Percentiles rank a stretch among this genome's conserved stretches.
Evolutionary conservation across 1,140 invertebrate genomes (phyloP).

Genomic region (Drosophila funebris): DNA sequence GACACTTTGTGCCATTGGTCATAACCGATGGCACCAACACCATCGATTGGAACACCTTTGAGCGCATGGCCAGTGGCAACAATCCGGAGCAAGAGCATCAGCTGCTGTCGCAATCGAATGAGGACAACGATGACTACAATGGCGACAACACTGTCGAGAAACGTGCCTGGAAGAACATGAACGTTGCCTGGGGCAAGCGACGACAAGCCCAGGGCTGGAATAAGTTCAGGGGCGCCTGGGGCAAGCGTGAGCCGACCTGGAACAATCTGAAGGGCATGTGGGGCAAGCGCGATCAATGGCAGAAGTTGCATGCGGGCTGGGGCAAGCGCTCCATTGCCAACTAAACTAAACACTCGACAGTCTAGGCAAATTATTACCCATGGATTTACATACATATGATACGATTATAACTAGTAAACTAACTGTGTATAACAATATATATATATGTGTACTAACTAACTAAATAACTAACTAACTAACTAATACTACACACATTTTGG

Average conservation of each 20-base stretch:
- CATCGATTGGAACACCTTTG: conserved; percentile 72
- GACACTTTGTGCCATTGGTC: conserved; percentile 73
- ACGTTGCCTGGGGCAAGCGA: conserved; percentile 87
- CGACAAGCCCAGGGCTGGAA: conserved; percentile 85
- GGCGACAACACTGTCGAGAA: conserved; percentile 84
- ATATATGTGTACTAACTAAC: conserved; percentile 2
- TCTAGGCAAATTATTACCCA: conserved; percentile 20
- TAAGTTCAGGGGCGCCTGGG: conserved; percentile 87
- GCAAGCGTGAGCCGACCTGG: conserved; percentile 89
- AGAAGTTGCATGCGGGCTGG: conserved; percentile 77
- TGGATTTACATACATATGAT: conserved; percentile 21
- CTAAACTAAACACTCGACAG: conserved; percentile 41
- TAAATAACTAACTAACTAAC: not conserved
- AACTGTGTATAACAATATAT: conserved; percentile 62
- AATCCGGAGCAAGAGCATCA: conserved; percentile 31
- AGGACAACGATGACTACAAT: conserved; percentile 50
- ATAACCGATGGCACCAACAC: conserved; percentile 74
- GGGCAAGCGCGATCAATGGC: conserved; percentile 86
- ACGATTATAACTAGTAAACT: conserved; percentile 36
- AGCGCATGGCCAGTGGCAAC: conserved; percentile 53
- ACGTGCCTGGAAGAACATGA: conserved; percentile 87
- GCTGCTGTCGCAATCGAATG: conserved; percentile 31
- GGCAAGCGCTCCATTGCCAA: conserved; percentile 66
- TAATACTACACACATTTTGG: conserved; percentile 19
- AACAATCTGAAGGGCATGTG: conserved; percentile 90